Conservation (phyloP, 2,797 vertebrate genomes). For the Todus mexicanus region DNA sequence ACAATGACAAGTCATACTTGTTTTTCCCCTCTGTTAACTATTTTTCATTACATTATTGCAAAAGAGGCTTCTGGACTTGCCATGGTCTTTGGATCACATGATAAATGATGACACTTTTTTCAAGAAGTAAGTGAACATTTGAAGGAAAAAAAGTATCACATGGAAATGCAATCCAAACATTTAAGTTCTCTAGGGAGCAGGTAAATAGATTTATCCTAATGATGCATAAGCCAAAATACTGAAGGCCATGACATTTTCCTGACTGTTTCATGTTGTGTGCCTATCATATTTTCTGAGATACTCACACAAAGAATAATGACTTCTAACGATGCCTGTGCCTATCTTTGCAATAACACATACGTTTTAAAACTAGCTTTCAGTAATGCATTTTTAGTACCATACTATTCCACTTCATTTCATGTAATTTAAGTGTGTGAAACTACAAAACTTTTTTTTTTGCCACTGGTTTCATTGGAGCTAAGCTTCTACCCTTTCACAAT, state of each 20-base stretch:
- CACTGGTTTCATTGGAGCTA: background rate
- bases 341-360: background rate
- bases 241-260: background rate
- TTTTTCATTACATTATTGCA: background rate
- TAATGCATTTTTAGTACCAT: background rate
- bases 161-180: background rate
- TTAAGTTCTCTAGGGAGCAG: background rate
- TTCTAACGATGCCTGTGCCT: background rate
- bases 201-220: background rate
- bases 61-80: background rate
- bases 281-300: background rate
- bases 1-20: background rate
- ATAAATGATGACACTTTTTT: background rate
- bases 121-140: background rate
- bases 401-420: background rate
- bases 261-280: background rate
- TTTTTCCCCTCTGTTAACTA: background rate
- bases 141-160: background rate
- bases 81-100: background rate
- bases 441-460: background rate
- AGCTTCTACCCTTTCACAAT: background rate
- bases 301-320: background rate
- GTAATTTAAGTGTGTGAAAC: background rate
- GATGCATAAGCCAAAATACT: background rate
- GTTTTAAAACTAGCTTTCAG: background rate